Evolutionary conservation across 2,113 vertebrate species (phyloP).

Genomic region (Cyanistes caeruleus): DNA sequence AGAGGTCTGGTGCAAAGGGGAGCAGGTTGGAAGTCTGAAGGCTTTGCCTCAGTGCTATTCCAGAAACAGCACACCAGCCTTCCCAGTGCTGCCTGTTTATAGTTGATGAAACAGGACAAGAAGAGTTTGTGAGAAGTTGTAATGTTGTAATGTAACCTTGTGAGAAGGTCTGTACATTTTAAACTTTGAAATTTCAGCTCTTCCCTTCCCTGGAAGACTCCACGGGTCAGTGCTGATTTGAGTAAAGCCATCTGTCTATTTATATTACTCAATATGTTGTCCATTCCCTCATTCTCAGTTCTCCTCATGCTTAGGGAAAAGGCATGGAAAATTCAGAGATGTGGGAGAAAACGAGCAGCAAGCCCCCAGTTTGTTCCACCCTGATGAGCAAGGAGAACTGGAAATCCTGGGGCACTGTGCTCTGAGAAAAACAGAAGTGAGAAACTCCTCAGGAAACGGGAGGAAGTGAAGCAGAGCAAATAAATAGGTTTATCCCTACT

Average conservation of each 20-base stretch:
- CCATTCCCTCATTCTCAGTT: neutral
- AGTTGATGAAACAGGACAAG: neutral
- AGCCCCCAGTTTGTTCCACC: neutral
- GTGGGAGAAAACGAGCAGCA: neutral
- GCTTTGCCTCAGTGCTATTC: neutral
- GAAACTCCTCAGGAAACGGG: fast-evolving
- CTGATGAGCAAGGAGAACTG: neutral
- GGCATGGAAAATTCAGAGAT: neutral
- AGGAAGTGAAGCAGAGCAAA: neutral
- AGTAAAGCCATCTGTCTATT: neutral
- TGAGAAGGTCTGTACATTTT: neutral
- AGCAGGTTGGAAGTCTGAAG: neutral
- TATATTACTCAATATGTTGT: neutral
- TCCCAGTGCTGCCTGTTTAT: neutral
- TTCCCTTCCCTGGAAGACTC: neutral
- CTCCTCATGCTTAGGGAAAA: neutral
- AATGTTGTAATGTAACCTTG: too few relatives aligned
- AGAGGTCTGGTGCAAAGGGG: neutral
- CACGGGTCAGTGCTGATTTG: neutral
- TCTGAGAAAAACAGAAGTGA: neutral
- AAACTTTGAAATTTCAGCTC: neutral
- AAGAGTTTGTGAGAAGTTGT: neutral
- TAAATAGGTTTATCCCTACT: neutral
- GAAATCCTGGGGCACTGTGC: neutral
- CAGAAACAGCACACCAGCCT: neutral